These are phyloP conservation scores for Irena cyanogastra DNA, from an alignment of 2,113 vertebrate genomes.

Conservation along the genomic window DNA sequence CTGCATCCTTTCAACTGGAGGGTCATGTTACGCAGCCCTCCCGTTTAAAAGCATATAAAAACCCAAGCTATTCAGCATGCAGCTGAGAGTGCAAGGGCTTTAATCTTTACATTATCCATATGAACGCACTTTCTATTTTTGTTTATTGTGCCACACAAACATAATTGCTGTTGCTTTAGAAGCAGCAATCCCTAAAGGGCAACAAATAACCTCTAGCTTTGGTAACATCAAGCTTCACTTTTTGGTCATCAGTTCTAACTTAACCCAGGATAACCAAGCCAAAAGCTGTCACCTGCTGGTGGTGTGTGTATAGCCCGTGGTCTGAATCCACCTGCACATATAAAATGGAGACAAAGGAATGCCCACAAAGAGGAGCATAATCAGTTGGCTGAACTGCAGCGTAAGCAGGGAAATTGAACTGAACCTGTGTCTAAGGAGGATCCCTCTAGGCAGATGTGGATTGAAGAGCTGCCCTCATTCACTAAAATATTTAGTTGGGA, in stretches of 20 bases:
- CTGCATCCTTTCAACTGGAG: conserved; percentile 62
- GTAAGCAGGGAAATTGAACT: neutral
- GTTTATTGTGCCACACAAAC: conserved; percentile 38
- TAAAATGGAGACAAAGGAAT: neutral
- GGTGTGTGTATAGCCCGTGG: neutral
- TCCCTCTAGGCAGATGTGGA: neutral
- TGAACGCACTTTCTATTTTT: conserved; percentile 8
- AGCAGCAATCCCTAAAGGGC: neutral
- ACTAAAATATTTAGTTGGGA: neutral
- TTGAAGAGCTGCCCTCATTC: neutral
- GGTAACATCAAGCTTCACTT: neutral
- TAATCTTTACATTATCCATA: conserved; percentile 54
- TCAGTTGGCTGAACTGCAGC: neutral
- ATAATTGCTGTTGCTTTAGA: conserved; percentile 10
- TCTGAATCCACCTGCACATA: conserved; percentile 15
- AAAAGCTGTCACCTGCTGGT: neutral
- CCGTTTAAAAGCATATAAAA: conserved; percentile 61
- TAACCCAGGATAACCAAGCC: neutral
- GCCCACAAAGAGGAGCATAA: neutral
- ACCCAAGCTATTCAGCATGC: neutral
- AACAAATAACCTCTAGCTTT: neutral
- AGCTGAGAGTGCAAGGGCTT: conserved; percentile 41
- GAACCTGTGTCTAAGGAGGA: neutral
- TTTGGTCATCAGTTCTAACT: neutral
- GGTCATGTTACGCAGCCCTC: conserved; percentile 42